Evolutionary conservation across 2,888 invertebrate species (phyloP).

Genomic region (Metalampra italica): DNA sequence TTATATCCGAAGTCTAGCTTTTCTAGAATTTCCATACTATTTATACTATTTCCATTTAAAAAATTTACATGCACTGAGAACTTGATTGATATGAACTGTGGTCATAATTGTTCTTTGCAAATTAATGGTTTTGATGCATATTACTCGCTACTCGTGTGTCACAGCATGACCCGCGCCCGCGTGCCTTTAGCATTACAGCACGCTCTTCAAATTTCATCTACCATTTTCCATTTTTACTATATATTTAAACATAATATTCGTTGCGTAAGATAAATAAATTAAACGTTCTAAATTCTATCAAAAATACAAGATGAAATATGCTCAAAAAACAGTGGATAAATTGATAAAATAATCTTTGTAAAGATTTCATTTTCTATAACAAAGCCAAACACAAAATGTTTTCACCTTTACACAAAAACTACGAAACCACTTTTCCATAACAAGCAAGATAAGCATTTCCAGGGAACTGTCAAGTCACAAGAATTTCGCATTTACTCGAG

Average conservation of each 20-base stretch:
- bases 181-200: constrained; percentile 20
- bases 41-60: too few relatives aligned
- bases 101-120: too few relatives aligned
- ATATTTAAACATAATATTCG: too few relatives aligned
- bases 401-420: constrained; percentile 10
- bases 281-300: too few relatives aligned
- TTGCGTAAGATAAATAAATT: too few relatives aligned
- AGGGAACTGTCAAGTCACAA: constrained; percentile 24
- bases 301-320: too few relatives aligned
- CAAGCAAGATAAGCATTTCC: constrained; percentile 23
- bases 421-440: constrained; percentile 20
- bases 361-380: not conserved
- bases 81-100: too few relatives aligned
- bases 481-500: constrained; percentile 20
- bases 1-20: too few relatives aligned
- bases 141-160: constrained; percentile 4
- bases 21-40: too few relatives aligned
- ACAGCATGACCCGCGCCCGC: constrained; percentile 7
- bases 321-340: too few relatives aligned
- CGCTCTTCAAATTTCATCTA: constrained; percentile 35
- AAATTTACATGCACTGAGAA: too few relatives aligned
- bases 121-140: too few relatives aligned
- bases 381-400: constrained; percentile 3
- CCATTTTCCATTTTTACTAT: constrained; percentile 15
- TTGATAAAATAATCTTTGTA: not conserved